A percentile compares a stretch with the other conserved stretches of the same genome.
These are phyloP conservation scores for Tragelaphus imberbis DNA, from an alignment of 2,113 vertebrate species.

Conservation along the genomic window DNA sequence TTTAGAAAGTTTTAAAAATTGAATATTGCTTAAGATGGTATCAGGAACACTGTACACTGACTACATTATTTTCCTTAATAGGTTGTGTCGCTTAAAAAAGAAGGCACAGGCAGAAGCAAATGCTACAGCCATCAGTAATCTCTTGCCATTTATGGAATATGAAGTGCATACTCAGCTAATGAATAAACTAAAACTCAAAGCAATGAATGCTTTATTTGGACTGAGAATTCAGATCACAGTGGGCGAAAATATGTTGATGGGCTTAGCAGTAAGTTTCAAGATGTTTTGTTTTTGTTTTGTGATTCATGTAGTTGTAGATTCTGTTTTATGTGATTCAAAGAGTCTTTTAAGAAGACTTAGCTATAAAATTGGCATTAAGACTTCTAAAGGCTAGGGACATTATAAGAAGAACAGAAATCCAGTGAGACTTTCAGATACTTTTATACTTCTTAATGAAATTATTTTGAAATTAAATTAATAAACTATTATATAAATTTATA, in stretches of 20 bases:
- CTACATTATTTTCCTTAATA: constrained; percentile 64
- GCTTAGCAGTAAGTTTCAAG: constrained; percentile 89
- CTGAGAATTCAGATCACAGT: constrained; percentile 95
- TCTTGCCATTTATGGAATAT: constrained; percentile 98
- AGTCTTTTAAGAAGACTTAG: background rate
- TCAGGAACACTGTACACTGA: background rate
- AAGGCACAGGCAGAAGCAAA: constrained; percentile 98
- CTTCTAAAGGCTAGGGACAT: background rate
- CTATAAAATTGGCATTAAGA: background rate
- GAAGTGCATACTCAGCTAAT: constrained; percentile 98
- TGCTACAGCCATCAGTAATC: constrained; percentile 93
- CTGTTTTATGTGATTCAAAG: background rate
- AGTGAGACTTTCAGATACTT: background rate
- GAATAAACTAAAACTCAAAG: constrained; percentile 97
- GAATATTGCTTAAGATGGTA: background rate
- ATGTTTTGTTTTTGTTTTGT: background rate
- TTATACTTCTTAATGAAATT: background rate
- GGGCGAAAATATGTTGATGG: constrained; percentile 97
- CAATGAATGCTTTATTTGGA: constrained; percentile 97
- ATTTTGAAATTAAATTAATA: background rate
- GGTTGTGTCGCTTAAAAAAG: constrained; percentile 96
- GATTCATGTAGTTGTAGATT: background rate
- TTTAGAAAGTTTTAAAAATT: background rate
- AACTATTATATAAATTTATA: background rate
- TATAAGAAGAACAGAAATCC: background rate